Base-by-base conservation (phyloP, 2,113 vertebrate genomes). In the Nothocercus julius region DNA sequence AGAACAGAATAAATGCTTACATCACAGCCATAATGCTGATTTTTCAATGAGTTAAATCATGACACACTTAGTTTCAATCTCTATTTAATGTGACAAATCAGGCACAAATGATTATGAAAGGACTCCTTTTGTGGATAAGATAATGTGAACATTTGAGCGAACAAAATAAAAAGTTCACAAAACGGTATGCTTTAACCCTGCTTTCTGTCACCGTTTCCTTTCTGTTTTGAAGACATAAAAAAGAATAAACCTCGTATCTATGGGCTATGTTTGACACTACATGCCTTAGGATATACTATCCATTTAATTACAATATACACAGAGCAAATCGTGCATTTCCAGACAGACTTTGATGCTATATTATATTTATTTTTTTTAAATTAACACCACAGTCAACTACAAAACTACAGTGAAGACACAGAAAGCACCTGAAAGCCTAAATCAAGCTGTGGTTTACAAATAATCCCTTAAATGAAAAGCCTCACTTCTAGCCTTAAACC, bases 101-200 rank as follows among this genome's bases (percentile, higher is more conserved):
- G 99, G 98, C 98, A 99, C 99, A 98, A 98, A 98, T 97, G 81
- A 96, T 95, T 89, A 97, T 83, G 97, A 98, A 97, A 97, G 91
- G 98, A 97, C 93, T 97, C 98, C 95, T 98, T 97, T 96, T 97
- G 97, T 97, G 97, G 97, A 98, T 97, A 98, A 98, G 96, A 97
- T 98, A 97, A 98, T 90, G 72, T 96, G 97, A 98, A 98, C 94
- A 97, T 98, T 97, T 98, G 98, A 98, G 98, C 97, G 98, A 98
- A 98, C 97, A 75, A 97, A 98, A 98, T 97, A 97, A 98, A 98
- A 93, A 44, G 63, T 98, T 98, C 97, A 98, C 97, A 98, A 97
- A 98, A 98, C 98, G 97, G 97, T 98, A 98, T 98, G 97, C 98
- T 97, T 98, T 98, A 98, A 98, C 96, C 92, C 93, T 96, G 97